Evolutionary conservation across 2,888 invertebrate genomes (phyloP), one percentile per base, ranked within the genome.

Genomic region (Ochropleura leucogaster): DNA sequence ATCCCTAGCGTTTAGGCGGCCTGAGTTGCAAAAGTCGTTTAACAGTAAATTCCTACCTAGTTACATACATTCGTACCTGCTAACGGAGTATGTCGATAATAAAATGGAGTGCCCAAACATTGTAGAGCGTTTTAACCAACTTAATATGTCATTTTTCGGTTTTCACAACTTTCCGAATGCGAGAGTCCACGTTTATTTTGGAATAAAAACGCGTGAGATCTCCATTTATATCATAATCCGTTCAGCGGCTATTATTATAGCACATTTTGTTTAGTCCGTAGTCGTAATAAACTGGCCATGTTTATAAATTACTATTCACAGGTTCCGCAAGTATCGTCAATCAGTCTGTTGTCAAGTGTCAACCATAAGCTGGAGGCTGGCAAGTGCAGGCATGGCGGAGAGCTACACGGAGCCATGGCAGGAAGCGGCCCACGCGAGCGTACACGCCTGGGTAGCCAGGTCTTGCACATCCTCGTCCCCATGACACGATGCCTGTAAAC

Each of bases 401-500:
- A 0, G 95, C 96, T 9, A 94, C 89, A 67, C 93, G 92, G 2
- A 96, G 93, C 95, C 96, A 96, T 0, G 96, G 95, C 79, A 96
- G 86, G 84, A 96, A 95, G n/a, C 90, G 89, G 67, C 93, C 93
- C 0, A 96, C 95, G 3, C 96, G 90, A 2, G 96, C 92, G 79
- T 96, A 96, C 0, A 96, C 96, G 2, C 96, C 96, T 0, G 96
- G 97, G 71, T 96, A 96, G 3, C 96, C 95, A 9, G 97, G 97
- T 76, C 98, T 94, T 0, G 97, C 98, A 89, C 98, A 98, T 0
- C 98, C 98, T 67, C 98, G 96, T 3, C 98, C 98, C 97, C 98
- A 98, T 0, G 98, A 98, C 0, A 98, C 98, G 12, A 98, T 96
- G n/a, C 98, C 98, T 98, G 90, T 10, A 89, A 89, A 82, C 74